A percentile compares a stretch with the other conserved stretches of the same genome.
These are phyloP conservation scores for Leptopilina clavipes DNA, from an alignment of 1,140 invertebrate genomes.

Conservation along the genomic window DNA sequence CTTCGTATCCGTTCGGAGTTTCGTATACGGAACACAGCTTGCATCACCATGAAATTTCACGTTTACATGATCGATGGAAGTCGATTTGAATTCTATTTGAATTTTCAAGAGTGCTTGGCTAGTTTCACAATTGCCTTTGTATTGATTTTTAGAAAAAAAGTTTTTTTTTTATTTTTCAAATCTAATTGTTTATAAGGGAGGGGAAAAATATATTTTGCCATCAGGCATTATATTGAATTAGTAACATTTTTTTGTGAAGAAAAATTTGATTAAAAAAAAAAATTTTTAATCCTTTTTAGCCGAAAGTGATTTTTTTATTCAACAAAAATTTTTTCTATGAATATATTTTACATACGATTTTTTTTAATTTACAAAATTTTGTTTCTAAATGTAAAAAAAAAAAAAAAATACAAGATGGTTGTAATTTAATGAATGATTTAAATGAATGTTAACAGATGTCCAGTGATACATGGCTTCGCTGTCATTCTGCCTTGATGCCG, in stretches of 20 bases:
- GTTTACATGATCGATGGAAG: constrained; percentile 53
- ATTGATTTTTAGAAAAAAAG: neutral
- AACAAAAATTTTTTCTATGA: too few relatives aligned
- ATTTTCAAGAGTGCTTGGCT: constrained; percentile 46
- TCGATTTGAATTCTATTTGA: constrained; percentile 59
- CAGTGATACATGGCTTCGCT: constrained; percentile 44
- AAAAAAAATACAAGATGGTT: too few relatives aligned
- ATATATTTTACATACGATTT: too few relatives aligned
- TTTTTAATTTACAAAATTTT: too few relatives aligned
- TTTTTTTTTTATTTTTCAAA: neutral
- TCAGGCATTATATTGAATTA: too few relatives aligned
- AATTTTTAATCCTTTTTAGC: too few relatives aligned
- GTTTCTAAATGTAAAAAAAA: too few relatives aligned
- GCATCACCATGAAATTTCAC: constrained; percentile 56
- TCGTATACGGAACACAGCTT: constrained; percentile 51
- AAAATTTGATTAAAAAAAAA: too few relatives aligned
- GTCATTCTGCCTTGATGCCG: constrained; percentile 48
- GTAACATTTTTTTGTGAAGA: too few relatives aligned
- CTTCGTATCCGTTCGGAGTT: constrained; percentile 50
- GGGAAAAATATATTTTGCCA: too few relatives aligned
- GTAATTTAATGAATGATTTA: neutral
- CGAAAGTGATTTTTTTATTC: too few relatives aligned
- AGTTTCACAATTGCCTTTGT: neutral
- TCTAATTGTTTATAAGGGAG: too few relatives aligned
- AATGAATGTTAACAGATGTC: constrained; percentile 47